Base-by-base conservation (phyloP, 2,113 vertebrate species). In the Chionis minor region DNA sequence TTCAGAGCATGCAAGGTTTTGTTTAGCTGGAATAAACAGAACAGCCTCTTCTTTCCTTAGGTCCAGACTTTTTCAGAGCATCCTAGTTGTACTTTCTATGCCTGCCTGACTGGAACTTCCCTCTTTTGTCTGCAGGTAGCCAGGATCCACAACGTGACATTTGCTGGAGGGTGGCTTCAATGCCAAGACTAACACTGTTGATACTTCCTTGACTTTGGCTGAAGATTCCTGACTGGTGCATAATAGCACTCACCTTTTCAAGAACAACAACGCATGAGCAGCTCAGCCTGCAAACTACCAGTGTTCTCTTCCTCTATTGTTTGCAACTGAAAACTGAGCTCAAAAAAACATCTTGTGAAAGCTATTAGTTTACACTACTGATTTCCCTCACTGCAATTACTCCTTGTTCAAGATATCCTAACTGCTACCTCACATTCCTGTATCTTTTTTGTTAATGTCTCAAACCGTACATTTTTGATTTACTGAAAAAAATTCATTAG, bases 161-260 rank as follows among this genome's bases (percentile, higher is more conserved):
- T 73, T 58, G 32, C 67, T 6, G 9, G 27, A 69, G 54, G 11
- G 6, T 16, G 32, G 83, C 63, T 61, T 80, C 2, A 0, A 55
- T 78, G 75, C 71, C 88, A 95, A 96, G 55, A 95, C 77, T 66
- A 95, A 96, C 79, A 72, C 24, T 56, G 23, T 52, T 73, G 83
- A 66, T 81, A 69, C 12, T 86, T 96, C 42, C 83, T 84, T 92
- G 63, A 78, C 32, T 33, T 8, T 27, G 17, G 11, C 19, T 86
- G 33, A 92, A 72, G 62, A 79, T 51, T 90, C n/a, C 70, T 82
- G n/a, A 21, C 52, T 56, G 13, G 10, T 73, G 45, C 20, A 28
- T 56, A 78, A 75, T 4, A 92, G 33, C 1, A 0, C 21, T 82
- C 54, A 72, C 35, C 86, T 86, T 92, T 93, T 92, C 69, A 77